phyloP scores from a whole-genome alignment of 2,888 invertebrate genomes.

The Torymus auratus region DNA sequence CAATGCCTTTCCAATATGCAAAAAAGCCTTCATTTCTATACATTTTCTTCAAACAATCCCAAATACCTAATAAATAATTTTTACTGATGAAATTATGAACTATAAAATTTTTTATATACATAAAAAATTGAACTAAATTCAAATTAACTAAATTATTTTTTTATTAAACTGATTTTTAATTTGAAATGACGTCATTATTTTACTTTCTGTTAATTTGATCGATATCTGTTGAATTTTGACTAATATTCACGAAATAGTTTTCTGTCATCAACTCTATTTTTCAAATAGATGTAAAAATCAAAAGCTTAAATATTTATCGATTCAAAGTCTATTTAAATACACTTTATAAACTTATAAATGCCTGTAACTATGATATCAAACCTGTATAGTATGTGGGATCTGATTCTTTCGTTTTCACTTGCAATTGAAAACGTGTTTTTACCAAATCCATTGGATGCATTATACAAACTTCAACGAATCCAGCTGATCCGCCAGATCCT shows the following conservation, averaged over 20 bases:
- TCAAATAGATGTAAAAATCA: no score
- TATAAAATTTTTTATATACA: no score
- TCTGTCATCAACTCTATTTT: no score
- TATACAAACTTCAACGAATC: conserved; percentile 94
- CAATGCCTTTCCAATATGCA: conserved; percentile 95
- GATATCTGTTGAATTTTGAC: no score
- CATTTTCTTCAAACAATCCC: conserved; percentile 94
- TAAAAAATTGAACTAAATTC: no score
- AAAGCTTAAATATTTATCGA: neutral
- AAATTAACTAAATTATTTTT: no score
- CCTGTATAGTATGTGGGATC: conserved; percentile 75
- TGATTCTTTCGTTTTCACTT: conserved; percentile 76
- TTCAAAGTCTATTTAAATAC: neutral
- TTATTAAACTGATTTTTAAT: no score
- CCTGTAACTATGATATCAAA: neutral
- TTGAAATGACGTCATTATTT: no score
- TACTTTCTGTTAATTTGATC: no score
- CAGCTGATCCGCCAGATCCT: conserved; percentile 92
- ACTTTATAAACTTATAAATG: neutral
- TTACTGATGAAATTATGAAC: neutral
- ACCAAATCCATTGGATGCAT: conserved; percentile 97
- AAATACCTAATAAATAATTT: conserved; percentile 82
- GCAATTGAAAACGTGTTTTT: conserved; percentile 92
- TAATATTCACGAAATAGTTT: no score
- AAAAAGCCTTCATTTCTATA: conserved; percentile 88